These are phyloP conservation scores for Caenorhabditis panamensis DNA, from an alignment of 2,888 invertebrate species.

Conservation along the genomic window DNA sequence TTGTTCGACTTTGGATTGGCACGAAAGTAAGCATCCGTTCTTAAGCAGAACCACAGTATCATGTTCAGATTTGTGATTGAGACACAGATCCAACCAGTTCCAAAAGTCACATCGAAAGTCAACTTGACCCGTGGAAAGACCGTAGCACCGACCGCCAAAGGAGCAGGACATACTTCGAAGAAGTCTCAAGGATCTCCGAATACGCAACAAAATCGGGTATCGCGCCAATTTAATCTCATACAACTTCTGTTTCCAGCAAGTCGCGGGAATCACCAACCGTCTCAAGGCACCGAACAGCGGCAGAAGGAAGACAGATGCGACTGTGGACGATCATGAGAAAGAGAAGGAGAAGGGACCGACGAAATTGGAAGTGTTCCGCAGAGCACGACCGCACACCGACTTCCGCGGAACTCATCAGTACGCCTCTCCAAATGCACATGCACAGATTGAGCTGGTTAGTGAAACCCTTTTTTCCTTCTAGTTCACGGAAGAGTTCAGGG, in stretches of 20 bases:
- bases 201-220: no score
- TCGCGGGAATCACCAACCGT: no score
- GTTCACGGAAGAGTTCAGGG: slow-evolving; percentile 18
- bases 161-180: no score
- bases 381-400: slow-evolving; percentile 44
- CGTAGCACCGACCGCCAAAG: no score
- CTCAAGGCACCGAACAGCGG: no score
- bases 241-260: no score
- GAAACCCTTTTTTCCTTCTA: not conserved
- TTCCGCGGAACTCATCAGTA: slow-evolving; percentile 56
- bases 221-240: no score
- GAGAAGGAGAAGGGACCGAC: not conserved
- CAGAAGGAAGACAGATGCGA: not conserved
- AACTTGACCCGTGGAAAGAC: no score
- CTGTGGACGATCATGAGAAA: slow-evolving; percentile 5
- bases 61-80: not conserved
- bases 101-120: no score
- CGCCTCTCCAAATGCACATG: slow-evolving; percentile 57
- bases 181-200: no score
- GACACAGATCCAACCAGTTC: no score
- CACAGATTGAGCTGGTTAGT: slow-evolving; percentile 30
- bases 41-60: no score
- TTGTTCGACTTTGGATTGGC: slow-evolving; percentile 48
- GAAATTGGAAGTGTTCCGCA: slow-evolving; percentile 35
- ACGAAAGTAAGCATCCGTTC: slow-evolving; percentile 17